Conservation (phyloP, 2,113 vertebrate genomes). For the Falcunculus frontatus region DNA sequence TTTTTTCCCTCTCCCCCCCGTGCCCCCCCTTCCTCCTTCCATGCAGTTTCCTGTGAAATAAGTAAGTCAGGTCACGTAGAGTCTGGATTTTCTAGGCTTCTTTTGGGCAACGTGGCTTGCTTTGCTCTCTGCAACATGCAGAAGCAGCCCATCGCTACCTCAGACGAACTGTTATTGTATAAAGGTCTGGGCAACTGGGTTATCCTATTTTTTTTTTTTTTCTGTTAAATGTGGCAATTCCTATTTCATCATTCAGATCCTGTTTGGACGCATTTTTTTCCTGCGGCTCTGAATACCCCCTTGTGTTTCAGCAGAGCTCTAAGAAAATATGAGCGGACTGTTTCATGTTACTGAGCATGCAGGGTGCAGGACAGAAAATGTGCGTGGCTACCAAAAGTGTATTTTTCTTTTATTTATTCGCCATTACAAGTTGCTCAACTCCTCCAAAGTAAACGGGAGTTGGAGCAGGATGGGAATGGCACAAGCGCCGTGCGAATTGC, state of each 20-base stretch:
- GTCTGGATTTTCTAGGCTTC: constrained; percentile 78
- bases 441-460: not conserved
- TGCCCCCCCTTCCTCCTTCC: constrained; percentile 55
- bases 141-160: constrained; percentile 28
- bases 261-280: constrained; percentile 25
- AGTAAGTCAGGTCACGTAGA: constrained; percentile 84
- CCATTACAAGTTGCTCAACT: not conserved
- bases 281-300: constrained; percentile 13
- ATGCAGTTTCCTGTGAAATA: constrained; percentile 80
- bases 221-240: constrained; percentile 11
- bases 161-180: not conserved
- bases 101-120: constrained; percentile 75
- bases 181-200: not conserved
- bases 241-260: constrained; percentile 52
- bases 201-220: not conserved
- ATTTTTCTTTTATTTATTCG: not conserved
- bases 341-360: not conserved
- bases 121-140: constrained; percentile 57
- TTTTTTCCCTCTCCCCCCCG: not conserved
- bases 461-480: not conserved
- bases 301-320: not conserved
- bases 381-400: not conserved
- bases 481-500: rapidly evolving
- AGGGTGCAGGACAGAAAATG: not conserved
- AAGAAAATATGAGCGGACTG: not conserved